phyloP scores from a whole-genome alignment of 2,888 invertebrate genomes.

The Melinaea menophilus region DNA sequence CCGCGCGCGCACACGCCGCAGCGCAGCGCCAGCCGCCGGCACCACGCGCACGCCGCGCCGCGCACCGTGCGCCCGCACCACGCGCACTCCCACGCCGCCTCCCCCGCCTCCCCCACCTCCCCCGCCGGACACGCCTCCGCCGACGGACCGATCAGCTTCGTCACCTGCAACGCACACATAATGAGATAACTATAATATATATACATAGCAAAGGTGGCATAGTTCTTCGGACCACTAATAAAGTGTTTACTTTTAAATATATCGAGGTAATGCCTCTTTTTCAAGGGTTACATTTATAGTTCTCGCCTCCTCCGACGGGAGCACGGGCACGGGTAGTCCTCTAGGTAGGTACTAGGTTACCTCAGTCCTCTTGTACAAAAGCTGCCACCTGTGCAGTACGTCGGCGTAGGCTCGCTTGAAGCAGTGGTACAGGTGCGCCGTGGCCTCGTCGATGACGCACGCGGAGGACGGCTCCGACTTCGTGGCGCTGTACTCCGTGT shows the following conservation, averaged over 20 bases:
- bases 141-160: slow-evolving; percentile 77
- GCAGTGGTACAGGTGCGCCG: slow-evolving; percentile 83
- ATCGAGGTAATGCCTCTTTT: too few species aligned
- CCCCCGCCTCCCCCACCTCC: slow-evolving; percentile 70
- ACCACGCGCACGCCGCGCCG: slow-evolving; percentile 80
- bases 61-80: slow-evolving; percentile 74
- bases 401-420: slow-evolving; percentile 94
- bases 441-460: slow-evolving; percentile 66
- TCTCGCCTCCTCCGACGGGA: too few species aligned
- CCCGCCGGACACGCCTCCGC: slow-evolving; percentile 57
- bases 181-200: background rate
- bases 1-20: slow-evolving; percentile 92
- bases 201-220: background rate
- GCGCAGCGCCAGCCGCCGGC: slow-evolving; percentile 85
- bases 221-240: too few species aligned
- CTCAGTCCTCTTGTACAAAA: slow-evolving; percentile 87
- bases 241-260: too few species aligned
- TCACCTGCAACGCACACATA: slow-evolving; percentile 51
- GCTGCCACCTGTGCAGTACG: slow-evolving; percentile 90
- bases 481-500: slow-evolving; percentile 58
- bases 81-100: slow-evolving; percentile 83
- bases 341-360: slow-evolving; percentile 51
- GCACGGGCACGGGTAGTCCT: too few species aligned
- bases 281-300: too few species aligned
- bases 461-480: slow-evolving; percentile 57